Percentiles rank a stretch among this genome's conserved stretches.
phyloP scores from a whole-genome alignment of 92 coral and sea anemone genomes.

The Heliopora coerulea region DNA sequence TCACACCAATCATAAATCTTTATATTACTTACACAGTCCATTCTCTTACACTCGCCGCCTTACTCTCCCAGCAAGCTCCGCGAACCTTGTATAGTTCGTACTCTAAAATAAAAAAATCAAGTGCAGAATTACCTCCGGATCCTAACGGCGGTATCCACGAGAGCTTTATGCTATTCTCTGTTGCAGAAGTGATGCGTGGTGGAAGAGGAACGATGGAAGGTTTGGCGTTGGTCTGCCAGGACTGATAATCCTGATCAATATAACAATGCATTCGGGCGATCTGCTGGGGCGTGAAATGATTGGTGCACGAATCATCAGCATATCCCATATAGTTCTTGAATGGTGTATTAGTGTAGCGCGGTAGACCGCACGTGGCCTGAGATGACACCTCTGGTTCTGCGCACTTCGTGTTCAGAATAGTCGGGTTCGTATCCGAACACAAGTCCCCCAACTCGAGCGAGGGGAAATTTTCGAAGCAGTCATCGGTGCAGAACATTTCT shows the following conservation, averaged over 20 bases:
- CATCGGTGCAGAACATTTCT: slow-evolving; percentile 68
- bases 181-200: slow-evolving; percentile 76
- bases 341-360: slow-evolving; percentile 63
- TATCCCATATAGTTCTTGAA: slow-evolving; percentile 88
- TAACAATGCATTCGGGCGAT: slow-evolving; percentile 97
- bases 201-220: slow-evolving; percentile 95
- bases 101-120: no score
- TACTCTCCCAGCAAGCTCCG: no score
- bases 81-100: no score
- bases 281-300: slow-evolving; percentile 85
- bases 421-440: slow-evolving; percentile 95
- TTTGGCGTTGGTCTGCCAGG: slow-evolving; percentile 79
- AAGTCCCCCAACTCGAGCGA: slow-evolving; percentile 95
- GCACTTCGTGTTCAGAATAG: slow-evolving; percentile 65
- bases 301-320: slow-evolving; percentile 72
- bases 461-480: slow-evolving; percentile 81
- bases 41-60: no score
- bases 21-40: no score
- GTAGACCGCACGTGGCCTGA: slow-evolving; percentile 55
- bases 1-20: no score
- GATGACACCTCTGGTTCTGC: slow-evolving; percentile 61
- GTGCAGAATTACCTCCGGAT: slow-evolving; percentile 67
- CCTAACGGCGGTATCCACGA: slow-evolving; percentile 96
- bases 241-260: slow-evolving; percentile 76
- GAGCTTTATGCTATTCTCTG: slow-evolving; percentile 56